Evolutionary conservation across 1,140 invertebrate genomes (phyloP).

Genomic region (Akabosia matsudoensis): DNA sequence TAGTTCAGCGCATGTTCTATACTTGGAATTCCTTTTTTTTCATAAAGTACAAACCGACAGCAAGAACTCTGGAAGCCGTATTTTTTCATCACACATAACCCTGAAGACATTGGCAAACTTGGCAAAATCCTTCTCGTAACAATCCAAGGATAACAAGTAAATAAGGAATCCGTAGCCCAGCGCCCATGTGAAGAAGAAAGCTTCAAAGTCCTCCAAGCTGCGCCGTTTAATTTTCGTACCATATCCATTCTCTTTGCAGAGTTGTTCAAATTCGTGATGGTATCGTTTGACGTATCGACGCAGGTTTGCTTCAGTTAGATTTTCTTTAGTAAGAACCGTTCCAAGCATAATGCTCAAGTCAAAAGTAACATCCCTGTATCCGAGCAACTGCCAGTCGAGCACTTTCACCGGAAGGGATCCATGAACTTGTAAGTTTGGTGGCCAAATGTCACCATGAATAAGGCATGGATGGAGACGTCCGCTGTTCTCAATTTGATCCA

Average conservation of each 20-base stretch:
- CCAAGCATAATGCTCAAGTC: background rate
- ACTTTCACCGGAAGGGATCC: background rate
- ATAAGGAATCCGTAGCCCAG: background rate
- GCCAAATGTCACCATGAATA: conserved; percentile 11
- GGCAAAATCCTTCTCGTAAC: background rate
- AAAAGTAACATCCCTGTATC: background rate
- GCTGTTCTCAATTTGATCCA: background rate
- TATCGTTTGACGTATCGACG: background rate
- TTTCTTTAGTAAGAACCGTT: background rate
- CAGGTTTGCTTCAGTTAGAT: background rate
- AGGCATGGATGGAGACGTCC: background rate
- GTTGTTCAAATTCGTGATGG: background rate
- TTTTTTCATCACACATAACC: background rate
- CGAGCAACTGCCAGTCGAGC: conserved; percentile 11
- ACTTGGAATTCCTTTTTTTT: too few species aligned
- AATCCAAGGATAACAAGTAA: background rate
- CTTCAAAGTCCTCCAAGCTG: background rate
- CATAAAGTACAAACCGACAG: too few species aligned
- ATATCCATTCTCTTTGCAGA: background rate
- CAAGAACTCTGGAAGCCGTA: too few species aligned
- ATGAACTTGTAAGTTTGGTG: background rate
- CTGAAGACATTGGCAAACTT: conserved; percentile 10
- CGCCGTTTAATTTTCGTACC: background rate
- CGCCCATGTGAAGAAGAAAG: conserved; percentile 19
- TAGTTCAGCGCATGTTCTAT: too few species aligned